A percentile compares a stretch with the other conserved stretches of the same genome.
phyloP scores from a whole-genome alignment of 2,113 vertebrate species.

The Lynx canadensis region DNA sequence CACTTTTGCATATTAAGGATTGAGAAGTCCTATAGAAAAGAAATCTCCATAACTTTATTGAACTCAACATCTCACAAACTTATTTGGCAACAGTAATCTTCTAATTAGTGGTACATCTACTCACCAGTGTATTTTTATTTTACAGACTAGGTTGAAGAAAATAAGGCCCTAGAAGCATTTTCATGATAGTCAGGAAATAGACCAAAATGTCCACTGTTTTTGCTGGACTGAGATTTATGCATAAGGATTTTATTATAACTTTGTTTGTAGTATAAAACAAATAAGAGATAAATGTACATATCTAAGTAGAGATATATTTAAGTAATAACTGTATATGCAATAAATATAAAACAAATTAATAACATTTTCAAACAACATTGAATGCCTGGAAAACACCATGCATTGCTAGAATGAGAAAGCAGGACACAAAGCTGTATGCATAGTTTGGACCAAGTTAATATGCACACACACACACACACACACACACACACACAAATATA shows the following conservation, averaged over 20 bases:
- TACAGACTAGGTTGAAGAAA: background rate
- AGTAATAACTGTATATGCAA: background rate
- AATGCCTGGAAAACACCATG: background rate
- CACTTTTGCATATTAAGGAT: background rate
- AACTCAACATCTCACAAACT: background rate
- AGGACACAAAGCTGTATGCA: background rate
- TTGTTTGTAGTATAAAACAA: constrained; percentile 26
- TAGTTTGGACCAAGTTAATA: background rate
- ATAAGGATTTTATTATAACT: background rate
- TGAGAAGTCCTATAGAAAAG: background rate
- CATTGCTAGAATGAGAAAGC: background rate
- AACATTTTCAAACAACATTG: background rate
- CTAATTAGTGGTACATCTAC: constrained; percentile 9
- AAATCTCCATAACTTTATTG: background rate
- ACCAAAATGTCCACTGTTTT: background rate
- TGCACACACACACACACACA: background rate
- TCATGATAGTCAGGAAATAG: background rate
- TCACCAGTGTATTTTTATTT: background rate
- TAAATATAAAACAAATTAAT: constrained; percentile 42
- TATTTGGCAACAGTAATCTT: background rate
- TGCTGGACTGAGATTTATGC: background rate
- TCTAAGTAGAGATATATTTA: background rate
- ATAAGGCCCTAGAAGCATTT: background rate
- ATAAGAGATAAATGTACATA: background rate
- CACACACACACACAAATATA: background rate